Evolutionary conservation across 1,140 invertebrate species (phyloP), one percentile per base, ranked within the genome.

Genomic region (Drosophila prosaltans): DNA sequence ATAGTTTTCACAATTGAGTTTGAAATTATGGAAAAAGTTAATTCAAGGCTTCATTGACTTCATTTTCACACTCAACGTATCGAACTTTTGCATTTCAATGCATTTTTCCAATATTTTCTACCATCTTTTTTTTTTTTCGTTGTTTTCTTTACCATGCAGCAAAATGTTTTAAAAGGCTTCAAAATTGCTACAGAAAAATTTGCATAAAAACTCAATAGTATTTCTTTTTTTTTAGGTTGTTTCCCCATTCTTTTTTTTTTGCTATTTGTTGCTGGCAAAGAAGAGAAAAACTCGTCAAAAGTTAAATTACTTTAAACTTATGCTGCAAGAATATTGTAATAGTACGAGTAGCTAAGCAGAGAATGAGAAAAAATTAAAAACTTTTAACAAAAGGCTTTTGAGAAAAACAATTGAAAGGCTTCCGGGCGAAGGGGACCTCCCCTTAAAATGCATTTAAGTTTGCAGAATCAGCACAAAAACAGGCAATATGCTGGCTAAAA

Each of bases 271-370:
- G 60, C 59, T 68, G 65, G 51, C 43, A 10, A 51, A 62, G 43
- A 81, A 77, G 48, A 48, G 55, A 59, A 81, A 43, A 75, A 68
- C 71, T 85, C 64, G 63, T 70, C 68, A 76, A 70, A 85, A 85
- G 83, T 85, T 82, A 82, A 88, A 85, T 85, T 88, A 88, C 83
- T 82, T 88, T 45, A 79, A 85, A 79, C 83, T 88, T 88, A 72
- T 81, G 69, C 72, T 54, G 24, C 65, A 48, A 43, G 57, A 58
- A 66, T 51, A 66, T 51, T 77, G 74, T 77, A 77, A 77, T 76
- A 76, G 72, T 76, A 75, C 28, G 57, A 51, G 16, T 66, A 65
- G 66, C 45, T 51, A 51, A 26, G 45, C 45, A 51, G 45, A 10
- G 45, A 54, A 63, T 66, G 8, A 48, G 26, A 79, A 83, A 69